phyloP scores from a whole-genome alignment of 2,113 vertebrate genomes.

The Nestor notabilis region DNA sequence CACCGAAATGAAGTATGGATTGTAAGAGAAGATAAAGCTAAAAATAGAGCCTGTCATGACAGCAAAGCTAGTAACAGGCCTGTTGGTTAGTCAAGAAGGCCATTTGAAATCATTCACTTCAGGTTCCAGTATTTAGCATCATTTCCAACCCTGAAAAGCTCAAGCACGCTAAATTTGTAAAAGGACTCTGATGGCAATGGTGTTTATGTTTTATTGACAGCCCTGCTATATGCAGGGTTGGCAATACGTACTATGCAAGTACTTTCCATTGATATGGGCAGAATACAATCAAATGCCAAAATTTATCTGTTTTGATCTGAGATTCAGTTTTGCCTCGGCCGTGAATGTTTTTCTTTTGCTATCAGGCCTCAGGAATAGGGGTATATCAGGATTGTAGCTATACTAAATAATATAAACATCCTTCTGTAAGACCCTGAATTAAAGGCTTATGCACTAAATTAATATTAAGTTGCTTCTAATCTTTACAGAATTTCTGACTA shows the following conservation, averaged over 20 bases:
- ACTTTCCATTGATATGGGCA: not conserved
- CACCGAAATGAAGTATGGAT: not conserved
- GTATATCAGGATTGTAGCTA: fast-evolving
- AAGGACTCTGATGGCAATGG: not conserved
- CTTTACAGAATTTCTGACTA: not conserved
- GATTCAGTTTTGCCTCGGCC: not conserved
- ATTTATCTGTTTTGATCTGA: fast-evolving
- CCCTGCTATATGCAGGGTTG: not conserved
- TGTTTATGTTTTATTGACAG: not conserved
- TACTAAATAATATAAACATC: not conserved
- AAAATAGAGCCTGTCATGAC: not conserved
- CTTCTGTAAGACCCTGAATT: not conserved
- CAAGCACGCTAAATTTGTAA: not conserved
- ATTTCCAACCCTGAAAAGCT: not conserved
- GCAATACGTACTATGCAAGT: no score
- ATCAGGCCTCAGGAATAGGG: not conserved
- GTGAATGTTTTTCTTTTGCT: not conserved
- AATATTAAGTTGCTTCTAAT: not conserved
- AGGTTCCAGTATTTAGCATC: not conserved
- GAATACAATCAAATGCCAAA: not conserved
- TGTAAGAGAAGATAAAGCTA: not conserved
- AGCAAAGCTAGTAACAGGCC: not conserved
- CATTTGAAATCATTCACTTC: not conserved
- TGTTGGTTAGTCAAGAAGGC: not conserved
- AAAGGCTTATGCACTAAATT: not conserved